These are phyloP conservation scores for Athalia rosae DNA, from an alignment of 2,888 invertebrate genomes.

Conservation along the genomic window DNA sequence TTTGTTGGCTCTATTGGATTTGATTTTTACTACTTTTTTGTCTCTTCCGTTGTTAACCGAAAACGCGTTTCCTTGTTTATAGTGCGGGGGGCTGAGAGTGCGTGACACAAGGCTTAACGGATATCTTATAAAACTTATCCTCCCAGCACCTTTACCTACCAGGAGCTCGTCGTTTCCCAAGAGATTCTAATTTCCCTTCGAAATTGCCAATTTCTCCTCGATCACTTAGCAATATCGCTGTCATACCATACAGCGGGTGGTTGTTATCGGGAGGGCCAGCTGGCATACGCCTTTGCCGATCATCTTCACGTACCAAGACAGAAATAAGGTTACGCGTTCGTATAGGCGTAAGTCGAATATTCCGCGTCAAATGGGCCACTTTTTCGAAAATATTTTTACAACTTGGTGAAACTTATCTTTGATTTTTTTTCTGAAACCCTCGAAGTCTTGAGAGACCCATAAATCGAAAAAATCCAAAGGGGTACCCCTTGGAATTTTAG, in stretches of 20 bases:
- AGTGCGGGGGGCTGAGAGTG: neutral
- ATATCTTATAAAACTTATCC: conserved; percentile 27
- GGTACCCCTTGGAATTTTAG: no score
- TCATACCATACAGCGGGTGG: neutral
- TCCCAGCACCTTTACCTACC: neutral
- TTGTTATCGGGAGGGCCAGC: conserved; percentile 25
- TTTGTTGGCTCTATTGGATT: no score
- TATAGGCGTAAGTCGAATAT: neutral
- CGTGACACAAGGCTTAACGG: conserved; percentile 8
- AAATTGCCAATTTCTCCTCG: conserved; percentile 42
- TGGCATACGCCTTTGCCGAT: conserved; percentile 17
- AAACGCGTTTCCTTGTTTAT: neutral
- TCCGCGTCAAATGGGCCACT: no score
- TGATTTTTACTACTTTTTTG: neutral
- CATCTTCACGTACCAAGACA: conserved; percentile 22
- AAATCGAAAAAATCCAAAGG: no score
- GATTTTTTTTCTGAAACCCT: no score
- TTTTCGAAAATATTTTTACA: no score
- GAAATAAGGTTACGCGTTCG: neutral
- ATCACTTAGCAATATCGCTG: conserved; percentile 40
- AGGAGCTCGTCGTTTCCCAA: conserved; percentile 6
- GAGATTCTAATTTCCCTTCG: conserved; percentile 37
- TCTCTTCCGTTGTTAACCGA: neutral
- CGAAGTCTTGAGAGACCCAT: no score
- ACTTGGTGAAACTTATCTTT: neutral